phyloP scores from a whole-genome alignment of 2,888 invertebrate genomes.

The Brachyptera risi region DNA sequence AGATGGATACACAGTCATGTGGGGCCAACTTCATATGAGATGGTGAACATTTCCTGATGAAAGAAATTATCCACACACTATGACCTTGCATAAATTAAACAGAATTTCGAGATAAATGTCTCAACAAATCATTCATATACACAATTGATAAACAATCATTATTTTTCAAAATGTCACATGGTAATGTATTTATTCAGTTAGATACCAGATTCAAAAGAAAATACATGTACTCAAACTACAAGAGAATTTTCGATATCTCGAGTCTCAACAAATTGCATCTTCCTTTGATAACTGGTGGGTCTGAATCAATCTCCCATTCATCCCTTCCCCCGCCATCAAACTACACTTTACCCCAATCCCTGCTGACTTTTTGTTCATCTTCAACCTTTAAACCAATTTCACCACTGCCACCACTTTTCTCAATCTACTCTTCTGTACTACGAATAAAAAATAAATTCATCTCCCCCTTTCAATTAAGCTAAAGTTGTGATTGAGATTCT shows the following conservation, averaged over 20 bases:
- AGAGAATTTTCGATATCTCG: conserved; percentile 4
- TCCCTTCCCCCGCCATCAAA: background rate
- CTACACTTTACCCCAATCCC: no score
- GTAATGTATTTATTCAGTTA: conserved; percentile 12
- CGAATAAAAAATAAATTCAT: background rate
- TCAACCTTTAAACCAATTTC: background rate
- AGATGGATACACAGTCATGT: no score
- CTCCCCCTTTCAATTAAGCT: conserved; percentile 28
- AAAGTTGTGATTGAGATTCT: conserved; percentile 28
- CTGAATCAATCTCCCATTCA: conserved; percentile 3
- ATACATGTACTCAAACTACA: background rate
- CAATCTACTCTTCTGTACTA: background rate
- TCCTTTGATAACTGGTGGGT: conserved; percentile 13
- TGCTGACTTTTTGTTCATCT: background rate
- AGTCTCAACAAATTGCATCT: conserved; percentile 13
- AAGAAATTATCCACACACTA: no score
- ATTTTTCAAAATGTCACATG: conserved; percentile 5
- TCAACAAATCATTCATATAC: no score
- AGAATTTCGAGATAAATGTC: no score
- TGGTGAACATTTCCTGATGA: no score
- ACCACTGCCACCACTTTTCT: background rate
- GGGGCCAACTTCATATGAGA: no score
- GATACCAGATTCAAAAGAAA: no score
- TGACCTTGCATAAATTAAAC: no score
- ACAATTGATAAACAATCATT: no score